Conservation (phyloP, 2,113 vertebrate genomes). For the Poeciliopsis retropinna region DNA sequence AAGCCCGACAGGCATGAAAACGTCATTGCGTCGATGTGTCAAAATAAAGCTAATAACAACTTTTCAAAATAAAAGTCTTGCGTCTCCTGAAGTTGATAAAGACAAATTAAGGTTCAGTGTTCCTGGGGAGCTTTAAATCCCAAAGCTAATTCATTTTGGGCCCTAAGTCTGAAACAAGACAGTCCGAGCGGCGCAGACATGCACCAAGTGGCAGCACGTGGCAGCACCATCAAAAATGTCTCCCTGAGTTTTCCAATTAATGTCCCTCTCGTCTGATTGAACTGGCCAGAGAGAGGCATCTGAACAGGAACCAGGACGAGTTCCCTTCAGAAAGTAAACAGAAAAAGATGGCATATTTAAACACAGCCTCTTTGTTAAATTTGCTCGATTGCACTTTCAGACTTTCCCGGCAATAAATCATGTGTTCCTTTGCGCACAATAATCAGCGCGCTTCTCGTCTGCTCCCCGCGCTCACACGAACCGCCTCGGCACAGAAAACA, state of each 20-base stretch:
- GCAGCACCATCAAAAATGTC: not conserved
- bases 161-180: not conserved
- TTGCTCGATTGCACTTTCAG: constrained; percentile 71
- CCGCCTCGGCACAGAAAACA: constrained; percentile 3
- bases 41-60: not conserved
- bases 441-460: constrained; percentile 49
- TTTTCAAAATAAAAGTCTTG: not conserved
- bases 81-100: not conserved
- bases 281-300: constrained; percentile 1
- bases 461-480: constrained; percentile 41
- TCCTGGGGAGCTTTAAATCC: not conserved
- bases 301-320: not conserved
- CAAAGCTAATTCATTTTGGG: not conserved
- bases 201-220: not conserved
- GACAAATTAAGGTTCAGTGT: not conserved
- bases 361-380: constrained; percentile 55
- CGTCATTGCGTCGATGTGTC: not conserved
- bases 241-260: not conserved
- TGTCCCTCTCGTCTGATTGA: not conserved
- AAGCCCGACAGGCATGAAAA: not conserved
- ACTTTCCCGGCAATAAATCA: constrained; percentile 76
- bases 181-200: not conserved
- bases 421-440: constrained; percentile 70
- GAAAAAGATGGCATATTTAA: constrained; percentile 34
- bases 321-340: constrained; percentile 41